Base-by-base conservation (phyloP, 2,888 invertebrate genomes). In the Xanthostigma xanthostigma region DNA sequence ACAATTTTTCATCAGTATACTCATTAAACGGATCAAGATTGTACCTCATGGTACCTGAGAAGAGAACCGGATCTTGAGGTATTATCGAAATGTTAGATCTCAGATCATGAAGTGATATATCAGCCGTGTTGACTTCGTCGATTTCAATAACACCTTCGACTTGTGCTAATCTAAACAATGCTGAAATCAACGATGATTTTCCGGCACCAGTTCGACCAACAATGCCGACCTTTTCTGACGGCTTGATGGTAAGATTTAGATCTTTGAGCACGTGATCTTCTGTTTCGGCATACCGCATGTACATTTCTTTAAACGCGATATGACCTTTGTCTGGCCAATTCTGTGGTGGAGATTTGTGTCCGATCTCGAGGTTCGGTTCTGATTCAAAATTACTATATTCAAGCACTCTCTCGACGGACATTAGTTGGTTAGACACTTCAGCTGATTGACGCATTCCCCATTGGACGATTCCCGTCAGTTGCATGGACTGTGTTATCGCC, bases 361-460 rank as follows among this genome's bases (percentile, higher is more conserved):
- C 3, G 10, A 59, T 64, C 51, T 62, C 61, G 3, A 77, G 70
- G 57, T 78, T 74, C 6, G 67, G 60, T 56, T 84, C 81, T 0
- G 72, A 69, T 2, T 75, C 69, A n/a, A 92, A 69, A 17, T 74
- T 68, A 1, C 81, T 78, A 64, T 93, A 93, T 60, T 91, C 88
- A 9, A 89, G 63, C 0, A 92, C 80, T 55, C 93, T 71, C 68
- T 93, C 92, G 0, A 92, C 91, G 3, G 84, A 80, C 62, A 81
- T 84, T 62, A 86, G 74, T 57, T 82, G 82, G 50, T 84, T 86
- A 8, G 81, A 72, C 48, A 83, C 78, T 67, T 91, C 90, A 0
- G 90, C 87, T 51, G 85, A 76, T 69, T 90, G 90, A 37, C 89
- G 70, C 62, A 91, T 84, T 1, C 86, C 88, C 81, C 88, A 91